Evolutionary conservation across 2,888 invertebrate genomes (phyloP), one percentile per base, ranked within the genome.

Genomic region (Thalpophila matura): DNA sequence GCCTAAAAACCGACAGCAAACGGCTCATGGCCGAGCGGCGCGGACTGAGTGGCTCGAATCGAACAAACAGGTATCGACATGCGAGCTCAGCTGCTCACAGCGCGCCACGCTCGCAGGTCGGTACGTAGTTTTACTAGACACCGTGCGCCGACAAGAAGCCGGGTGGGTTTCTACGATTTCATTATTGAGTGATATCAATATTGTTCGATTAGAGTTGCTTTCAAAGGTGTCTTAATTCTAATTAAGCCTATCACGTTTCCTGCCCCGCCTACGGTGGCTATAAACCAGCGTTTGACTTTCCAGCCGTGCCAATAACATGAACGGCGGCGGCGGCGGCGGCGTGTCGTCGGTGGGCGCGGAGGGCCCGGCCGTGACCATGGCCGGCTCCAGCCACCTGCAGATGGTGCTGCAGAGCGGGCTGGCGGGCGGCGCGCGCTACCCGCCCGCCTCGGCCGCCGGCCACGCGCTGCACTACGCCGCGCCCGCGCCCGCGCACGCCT

Each of bases 321-420:
- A 93, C 82, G 93, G 91, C 35, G 68, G 84, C 43, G 93, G 91
- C 35, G 68, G 84, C 43, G 45, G 50, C 9, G 53, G 51, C 10
- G 59, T 46, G 53, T 56, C 55, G 54, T 51, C 59, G 63, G 79
- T 45, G 51, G 46, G 72, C 61, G 59, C 81, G 68, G 55, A 74
- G 71, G 67, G 71, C 62, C 59, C 67, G 67, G 53, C 65, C 64
- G 63, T 63, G 57, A 58, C 65, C 61, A 66, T 69, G 73, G 64
- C 61, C 47, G 64, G 53, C 69, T 74, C 79, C 66, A 91, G 93
- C 76, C 95, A 95, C 74, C 88, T 95, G 74, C 95, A 95, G 79
- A 90, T 92, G 86, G 94, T 95, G 78, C 91, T 95, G 80, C 94
- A 95, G 77, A 92, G 92, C 59, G 85, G 86, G 42, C 87, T 79